These are phyloP conservation scores for Drepanosiphum platanoidis DNA, from an alignment of 2,888 invertebrate genomes.

Conservation along the genomic window DNA sequence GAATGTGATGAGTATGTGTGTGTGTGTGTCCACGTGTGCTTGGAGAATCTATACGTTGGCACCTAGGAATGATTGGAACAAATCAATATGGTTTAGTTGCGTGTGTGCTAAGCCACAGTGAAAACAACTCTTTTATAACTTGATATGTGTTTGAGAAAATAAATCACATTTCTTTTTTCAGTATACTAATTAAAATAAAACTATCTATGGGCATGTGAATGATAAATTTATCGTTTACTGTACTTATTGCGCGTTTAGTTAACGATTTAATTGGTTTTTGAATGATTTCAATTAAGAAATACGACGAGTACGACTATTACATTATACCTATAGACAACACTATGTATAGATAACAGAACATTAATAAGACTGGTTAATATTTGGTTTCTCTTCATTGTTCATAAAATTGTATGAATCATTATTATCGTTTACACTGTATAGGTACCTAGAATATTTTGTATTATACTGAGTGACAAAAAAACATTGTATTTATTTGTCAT, in stretches of 20 bases:
- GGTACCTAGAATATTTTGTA: too few species aligned
- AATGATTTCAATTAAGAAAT: constrained; percentile 44
- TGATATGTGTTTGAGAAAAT: not conserved
- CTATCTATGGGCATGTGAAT: constrained; percentile 1
- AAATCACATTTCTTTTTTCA: constrained; percentile 8
- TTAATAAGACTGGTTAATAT: not conserved
- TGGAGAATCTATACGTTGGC: not conserved
- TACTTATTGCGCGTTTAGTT: not conserved
- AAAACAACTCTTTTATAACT: too few species aligned
- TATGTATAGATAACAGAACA: not conserved
- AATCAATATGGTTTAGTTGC: constrained; percentile 12
- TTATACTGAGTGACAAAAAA: too few species aligned
- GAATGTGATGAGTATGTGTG: not conserved
- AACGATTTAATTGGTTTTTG: constrained; percentile 47
- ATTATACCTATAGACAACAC: not conserved
- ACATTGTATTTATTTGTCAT: too few species aligned
- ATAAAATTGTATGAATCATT: too few species aligned
- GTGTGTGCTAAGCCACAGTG: not conserved
- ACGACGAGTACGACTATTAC: not conserved
- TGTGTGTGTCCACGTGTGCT: not conserved
- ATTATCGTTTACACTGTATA: too few species aligned
- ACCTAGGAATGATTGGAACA: not conserved
- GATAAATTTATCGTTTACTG: constrained; percentile 25
- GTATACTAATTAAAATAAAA: constrained; percentile 15
- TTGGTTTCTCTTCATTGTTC: not conserved